Percentiles rank a stretch among this genome's conserved stretches.
These are phyloP conservation scores for Corbicula japonica DNA, from an alignment of 2,888 invertebrate species.

Conservation along the genomic window DNA sequence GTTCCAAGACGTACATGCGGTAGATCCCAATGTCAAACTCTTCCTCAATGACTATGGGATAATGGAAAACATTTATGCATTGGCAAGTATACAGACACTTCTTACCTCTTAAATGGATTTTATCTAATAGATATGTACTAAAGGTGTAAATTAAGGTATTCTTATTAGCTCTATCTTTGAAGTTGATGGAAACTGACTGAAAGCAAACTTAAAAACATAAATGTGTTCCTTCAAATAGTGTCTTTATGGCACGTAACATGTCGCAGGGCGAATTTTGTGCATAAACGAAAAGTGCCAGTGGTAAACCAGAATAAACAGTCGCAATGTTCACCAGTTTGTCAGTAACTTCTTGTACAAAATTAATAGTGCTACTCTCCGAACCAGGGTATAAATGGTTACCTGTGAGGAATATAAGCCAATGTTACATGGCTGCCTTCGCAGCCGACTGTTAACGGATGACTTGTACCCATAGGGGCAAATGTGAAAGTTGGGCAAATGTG, in stretches of 20 bases:
- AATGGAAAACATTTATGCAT: conserved; percentile 22
- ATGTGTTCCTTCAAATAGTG: no score
- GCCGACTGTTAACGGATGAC: not conserved
- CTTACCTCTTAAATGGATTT: not conserved
- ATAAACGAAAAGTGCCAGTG: no score
- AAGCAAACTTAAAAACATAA: not conserved
- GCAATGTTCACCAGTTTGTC: no score
- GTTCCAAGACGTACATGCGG: conserved; percentile 67
- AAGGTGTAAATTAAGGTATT: not conserved
- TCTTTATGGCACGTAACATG: no score
- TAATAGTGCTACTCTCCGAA: no score
- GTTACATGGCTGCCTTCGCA: no score
- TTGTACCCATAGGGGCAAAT: not conserved
- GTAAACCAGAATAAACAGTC: no score
- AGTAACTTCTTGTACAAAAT: no score
- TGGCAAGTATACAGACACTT: not conserved
- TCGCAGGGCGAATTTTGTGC: no score
- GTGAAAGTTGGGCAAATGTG: not conserved
- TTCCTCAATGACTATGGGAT: conserved; percentile 77
- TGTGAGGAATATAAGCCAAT: no score
- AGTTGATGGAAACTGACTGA: not conserved
- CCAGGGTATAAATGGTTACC: no score
- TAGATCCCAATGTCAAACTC: conserved; percentile 66
- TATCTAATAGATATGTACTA: not conserved
- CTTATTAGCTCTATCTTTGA: not conserved